phyloP scores from a whole-genome alignment of 2,113 vertebrate genomes.

The Pimephales promelas region DNA sequence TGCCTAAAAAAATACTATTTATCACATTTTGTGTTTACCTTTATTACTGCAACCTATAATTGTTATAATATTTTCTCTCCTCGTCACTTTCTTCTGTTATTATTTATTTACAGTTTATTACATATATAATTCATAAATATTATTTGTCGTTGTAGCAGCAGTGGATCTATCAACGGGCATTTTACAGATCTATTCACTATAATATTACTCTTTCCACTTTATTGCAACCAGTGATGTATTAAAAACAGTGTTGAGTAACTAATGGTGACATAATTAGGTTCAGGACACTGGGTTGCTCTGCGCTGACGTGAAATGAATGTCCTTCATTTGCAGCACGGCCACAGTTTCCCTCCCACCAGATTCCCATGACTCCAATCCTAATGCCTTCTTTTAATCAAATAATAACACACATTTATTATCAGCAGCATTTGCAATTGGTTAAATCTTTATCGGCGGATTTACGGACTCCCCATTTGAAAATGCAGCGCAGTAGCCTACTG shows the following conservation, averaged over 20 bases:
- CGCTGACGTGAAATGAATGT: slow-evolving; percentile 25
- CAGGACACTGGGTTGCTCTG: not conserved
- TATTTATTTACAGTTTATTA: not conserved
- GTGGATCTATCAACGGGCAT: not conserved
- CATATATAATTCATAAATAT: not conserved
- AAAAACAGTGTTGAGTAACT: slow-evolving; percentile 27
- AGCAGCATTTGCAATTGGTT: slow-evolving; percentile 49
- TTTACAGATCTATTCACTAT: not conserved
- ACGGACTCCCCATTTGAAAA: slow-evolving; percentile 53
- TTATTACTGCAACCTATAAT: not conserved
- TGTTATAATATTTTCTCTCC: not conserved
- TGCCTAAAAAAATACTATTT: not conserved
- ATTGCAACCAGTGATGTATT: not conserved
- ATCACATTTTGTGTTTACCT: not conserved
- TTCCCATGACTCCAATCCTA: slow-evolving; percentile 2
- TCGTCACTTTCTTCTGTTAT: not conserved
- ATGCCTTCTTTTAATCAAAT: slow-evolving; percentile 48
- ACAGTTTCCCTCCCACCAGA: slow-evolving; percentile 8
- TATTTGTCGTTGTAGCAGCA: not conserved
- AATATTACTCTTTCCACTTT: not conserved
- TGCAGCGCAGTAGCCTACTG: slow-evolving; percentile 39
- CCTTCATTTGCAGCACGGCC: slow-evolving; percentile 14
- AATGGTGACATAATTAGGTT: slow-evolving; percentile 48
- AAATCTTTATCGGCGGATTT: slow-evolving; percentile 53
- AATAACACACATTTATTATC: slow-evolving; percentile 54